Conservation (phyloP, 2,113 vertebrate species). For the Plecturocebus donacophilus region DNA sequence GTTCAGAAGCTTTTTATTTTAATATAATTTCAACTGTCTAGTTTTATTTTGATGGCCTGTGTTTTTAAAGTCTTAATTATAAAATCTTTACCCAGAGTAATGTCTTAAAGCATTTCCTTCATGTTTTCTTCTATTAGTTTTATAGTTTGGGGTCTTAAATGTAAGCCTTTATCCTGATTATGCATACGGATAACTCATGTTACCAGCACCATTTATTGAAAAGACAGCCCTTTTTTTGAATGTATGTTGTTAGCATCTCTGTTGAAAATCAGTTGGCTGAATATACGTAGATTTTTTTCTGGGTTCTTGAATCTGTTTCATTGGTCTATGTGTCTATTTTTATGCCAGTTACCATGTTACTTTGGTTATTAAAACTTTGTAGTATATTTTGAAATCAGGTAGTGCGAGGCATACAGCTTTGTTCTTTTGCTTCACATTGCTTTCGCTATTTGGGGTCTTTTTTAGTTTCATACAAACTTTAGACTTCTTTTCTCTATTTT, state of each 20-base stretch:
- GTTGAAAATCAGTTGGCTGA: neutral
- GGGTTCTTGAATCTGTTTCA: neutral
- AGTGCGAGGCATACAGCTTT: neutral
- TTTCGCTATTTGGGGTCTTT: neutral
- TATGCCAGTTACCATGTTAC: neutral
- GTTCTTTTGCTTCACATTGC: neutral
- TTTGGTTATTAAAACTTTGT: neutral
- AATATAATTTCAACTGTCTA: neutral
- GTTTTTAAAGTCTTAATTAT: neutral
- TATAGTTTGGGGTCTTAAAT: neutral
- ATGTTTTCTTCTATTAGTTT: neutral
- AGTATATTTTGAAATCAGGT: neutral
- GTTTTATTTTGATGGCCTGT: neutral
- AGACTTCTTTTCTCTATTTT: neutral
- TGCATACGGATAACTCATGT: neutral
- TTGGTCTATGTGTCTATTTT: neutral
- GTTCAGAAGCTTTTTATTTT: neutral
- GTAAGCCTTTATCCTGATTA: neutral
- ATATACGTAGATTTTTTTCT: neutral
- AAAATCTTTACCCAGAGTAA: neutral
- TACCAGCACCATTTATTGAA: neutral
- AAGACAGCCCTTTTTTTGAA: neutral
- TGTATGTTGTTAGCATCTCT: neutral
- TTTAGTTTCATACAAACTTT: neutral
- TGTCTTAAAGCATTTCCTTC: neutral